Percentiles rank a stretch among this genome's conserved stretches.
Evolutionary conservation across 92 coral and sea anemone species (phyloP).

Genomic region (Ricordea florida): DNA sequence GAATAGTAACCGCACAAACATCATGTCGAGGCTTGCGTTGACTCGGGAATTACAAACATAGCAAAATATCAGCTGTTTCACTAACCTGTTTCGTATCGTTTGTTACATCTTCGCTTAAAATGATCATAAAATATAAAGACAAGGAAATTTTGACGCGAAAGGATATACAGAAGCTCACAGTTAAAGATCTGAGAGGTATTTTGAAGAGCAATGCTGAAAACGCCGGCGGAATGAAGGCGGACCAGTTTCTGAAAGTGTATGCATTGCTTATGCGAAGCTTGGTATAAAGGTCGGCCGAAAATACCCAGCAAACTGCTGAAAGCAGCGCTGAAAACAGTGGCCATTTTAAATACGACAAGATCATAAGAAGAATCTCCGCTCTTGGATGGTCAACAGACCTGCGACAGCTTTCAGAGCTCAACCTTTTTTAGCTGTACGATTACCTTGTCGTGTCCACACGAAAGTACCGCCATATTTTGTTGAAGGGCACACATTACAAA

Average conservation of each 20-base stretch:
- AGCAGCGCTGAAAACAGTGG: conserved; percentile 10
- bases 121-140: conserved; percentile 22
- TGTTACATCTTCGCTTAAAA: not conserved
- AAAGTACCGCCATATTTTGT: conserved; percentile 20
- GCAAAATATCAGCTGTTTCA: not conserved
- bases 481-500: conserved; percentile 57
- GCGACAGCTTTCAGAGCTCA: conserved; percentile 37
- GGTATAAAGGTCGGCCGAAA: not conserved
- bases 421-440: conserved; percentile 51
- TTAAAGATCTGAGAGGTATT: conserved; percentile 29
- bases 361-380: conserved; percentile 19
- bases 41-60: too few species aligned
- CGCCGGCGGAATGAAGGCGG: conserved; percentile 59
- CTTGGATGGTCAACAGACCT: conserved; percentile 55
- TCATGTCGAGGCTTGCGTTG: too few species aligned
- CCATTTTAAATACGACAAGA: conserved; percentile 7
- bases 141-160: not conserved
- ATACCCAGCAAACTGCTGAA: conserved; percentile 10
- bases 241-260: conserved; percentile 49
- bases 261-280: conserved; percentile 44
- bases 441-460: conserved; percentile 49
- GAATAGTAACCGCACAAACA: too few species aligned
- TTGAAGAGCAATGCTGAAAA: conserved; percentile 29
- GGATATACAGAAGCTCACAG: conserved; percentile 24
- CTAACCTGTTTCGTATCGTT: not conserved